phyloP scores from a whole-genome alignment of 2,888 invertebrate genomes.

The Dasypolia templi region DNA sequence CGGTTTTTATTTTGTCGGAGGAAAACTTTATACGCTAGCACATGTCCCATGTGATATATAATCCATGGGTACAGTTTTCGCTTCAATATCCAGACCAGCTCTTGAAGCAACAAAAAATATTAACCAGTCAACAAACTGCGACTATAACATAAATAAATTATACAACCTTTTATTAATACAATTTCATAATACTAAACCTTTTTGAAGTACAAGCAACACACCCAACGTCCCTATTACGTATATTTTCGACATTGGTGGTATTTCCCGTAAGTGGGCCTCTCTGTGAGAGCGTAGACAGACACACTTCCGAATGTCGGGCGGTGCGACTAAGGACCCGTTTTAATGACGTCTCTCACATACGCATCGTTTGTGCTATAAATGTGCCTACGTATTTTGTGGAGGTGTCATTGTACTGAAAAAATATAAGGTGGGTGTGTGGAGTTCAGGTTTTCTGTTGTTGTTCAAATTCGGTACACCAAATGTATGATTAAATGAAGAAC shows the following conservation, averaged over 20 bases:
- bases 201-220: constrained; percentile 13
- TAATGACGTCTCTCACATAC: constrained; percentile 63
- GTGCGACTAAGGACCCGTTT: constrained; percentile 48
- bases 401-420: constrained; percentile 35
- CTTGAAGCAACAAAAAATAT: background rate
- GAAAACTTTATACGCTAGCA: too few species aligned
- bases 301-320: constrained; percentile 60
- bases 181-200: constrained; percentile 6
- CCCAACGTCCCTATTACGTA: constrained; percentile 21
- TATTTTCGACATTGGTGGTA: constrained; percentile 58
- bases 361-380: constrained; percentile 52
- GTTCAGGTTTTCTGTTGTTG: background rate
- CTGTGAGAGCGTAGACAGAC: constrained; percentile 58
- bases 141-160: background rate
- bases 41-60: too few species aligned
- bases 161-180: background rate
- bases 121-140: background rate
- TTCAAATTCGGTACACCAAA: too few species aligned
- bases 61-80: too few species aligned
- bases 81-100: too few species aligned
- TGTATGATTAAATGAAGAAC: background rate
- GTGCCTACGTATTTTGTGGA: constrained; percentile 27
- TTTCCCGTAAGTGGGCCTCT: constrained; percentile 59
- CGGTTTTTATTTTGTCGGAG: too few species aligned
- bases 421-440: background rate